Evolutionary conservation across 2,113 vertebrate genomes (phyloP), one percentile per base, ranked within the genome.

Genomic region (Rafetus swinhoei): DNA sequence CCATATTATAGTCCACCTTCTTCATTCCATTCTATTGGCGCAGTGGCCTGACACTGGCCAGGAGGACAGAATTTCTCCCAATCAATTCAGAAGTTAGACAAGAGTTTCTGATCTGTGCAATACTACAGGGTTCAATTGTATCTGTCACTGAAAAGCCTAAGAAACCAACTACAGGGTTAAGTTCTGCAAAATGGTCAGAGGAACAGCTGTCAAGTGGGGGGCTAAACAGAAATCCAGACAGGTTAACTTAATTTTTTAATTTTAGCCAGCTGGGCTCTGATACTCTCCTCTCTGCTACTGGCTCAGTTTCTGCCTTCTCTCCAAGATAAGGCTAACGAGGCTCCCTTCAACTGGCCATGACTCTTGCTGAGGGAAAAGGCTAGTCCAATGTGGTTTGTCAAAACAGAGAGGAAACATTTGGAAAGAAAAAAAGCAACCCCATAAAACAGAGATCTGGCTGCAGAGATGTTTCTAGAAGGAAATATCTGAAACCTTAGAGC

Each of bases 161-260:
- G 74, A 27, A 77, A 77, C 6, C 74, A 25, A 25, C 24, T 12
- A 45, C 39, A 27, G 39, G 39, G 24, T 25, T 45, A 50, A 77
- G 24, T 77, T 27, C 74, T 50, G 74, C 27, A 24, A 77, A 50
- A 77, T 2, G 19, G 22, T 15, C 11, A 77, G 74, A 25, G 13
- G 45, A 77, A 24, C 22, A 54, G 92, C 93, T 95, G 93, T 86
- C 90, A 87, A 92, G 86, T 56, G 81, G 81, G 86, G 92, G 89
- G 96, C 93, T 86, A 92, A 96, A 76, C 76, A 91, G 81, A 57
- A 92, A 95, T 54, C 93, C 96, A 96, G 93, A 95, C 93, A n/a
- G 91, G 93, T 91, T 88, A 57, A 84, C 85, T 86, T 81, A 81
- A 83, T 93, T 89, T 92, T 27, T 94, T 93, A 84, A 79, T 95